Conservation (phyloP, 2,888 invertebrate genomes). For the Alcis repandata region DNA sequence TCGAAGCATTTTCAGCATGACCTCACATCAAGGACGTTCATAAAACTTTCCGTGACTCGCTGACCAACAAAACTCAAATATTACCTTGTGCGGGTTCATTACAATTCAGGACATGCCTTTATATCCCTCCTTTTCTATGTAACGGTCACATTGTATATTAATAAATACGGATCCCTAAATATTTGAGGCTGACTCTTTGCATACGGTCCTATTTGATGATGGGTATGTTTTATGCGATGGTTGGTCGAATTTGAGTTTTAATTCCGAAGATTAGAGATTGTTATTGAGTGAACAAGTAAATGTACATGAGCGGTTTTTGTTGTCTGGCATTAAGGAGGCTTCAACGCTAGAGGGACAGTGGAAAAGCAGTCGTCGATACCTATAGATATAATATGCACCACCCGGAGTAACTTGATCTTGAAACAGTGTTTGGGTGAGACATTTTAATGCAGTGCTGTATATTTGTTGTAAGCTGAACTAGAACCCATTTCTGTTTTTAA, state of each 20-base stretch:
- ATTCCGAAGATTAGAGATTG: neutral
- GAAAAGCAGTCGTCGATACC: too few species aligned
- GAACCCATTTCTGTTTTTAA: too few species aligned
- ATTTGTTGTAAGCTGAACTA: too few species aligned
- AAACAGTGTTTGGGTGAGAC: too few species aligned
- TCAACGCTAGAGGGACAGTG: too few species aligned
- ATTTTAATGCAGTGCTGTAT: too few species aligned
- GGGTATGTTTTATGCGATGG: slow-evolving; percentile 1
- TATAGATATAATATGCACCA: too few species aligned
- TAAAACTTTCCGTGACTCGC: slow-evolving; percentile 59
- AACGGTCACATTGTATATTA: slow-evolving; percentile 42
- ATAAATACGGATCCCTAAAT: slow-evolving; percentile 35
- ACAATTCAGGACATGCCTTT: slow-evolving; percentile 67
- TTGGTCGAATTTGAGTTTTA: neutral
- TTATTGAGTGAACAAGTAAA: neutral
- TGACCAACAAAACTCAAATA: slow-evolving; percentile 63
- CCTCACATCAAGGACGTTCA: slow-evolving; percentile 59
- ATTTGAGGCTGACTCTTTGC: slow-evolving; percentile 36
- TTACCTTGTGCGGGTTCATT: slow-evolving; percentile 65
- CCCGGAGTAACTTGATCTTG: too few species aligned
- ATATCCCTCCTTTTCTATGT: slow-evolving; percentile 42
- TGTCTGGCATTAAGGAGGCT: too few species aligned
- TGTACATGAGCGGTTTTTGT: too few species aligned
- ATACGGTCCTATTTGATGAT: slow-evolving; percentile 23
- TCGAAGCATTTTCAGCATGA: slow-evolving; percentile 15